Base-by-base conservation (phyloP, 2,113 vertebrate genomes). In the Vidua chalybeata region DNA sequence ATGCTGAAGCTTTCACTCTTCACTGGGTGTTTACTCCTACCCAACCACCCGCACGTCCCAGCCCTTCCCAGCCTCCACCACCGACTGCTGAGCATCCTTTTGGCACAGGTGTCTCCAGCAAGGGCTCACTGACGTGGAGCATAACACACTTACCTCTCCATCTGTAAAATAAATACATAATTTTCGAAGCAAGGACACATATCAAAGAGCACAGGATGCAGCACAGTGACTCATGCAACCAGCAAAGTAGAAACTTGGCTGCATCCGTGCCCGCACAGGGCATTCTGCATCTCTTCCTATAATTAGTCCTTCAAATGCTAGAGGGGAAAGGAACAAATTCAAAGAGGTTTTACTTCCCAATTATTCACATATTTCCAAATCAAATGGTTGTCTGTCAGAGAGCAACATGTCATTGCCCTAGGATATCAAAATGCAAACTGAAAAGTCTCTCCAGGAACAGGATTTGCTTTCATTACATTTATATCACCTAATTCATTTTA, bases 401-500 rank as follows among this genome's bases (percentile, higher is more conserved):
- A 95, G 94, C 93, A 95, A 96, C 90, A 93, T 89, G 93, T 93
- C 92, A 93, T 84, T 87, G 92, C 96, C 96, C 86, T 82, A 93
- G 88, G 94, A 97, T 67, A 96, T 94, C 93, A 95, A 94, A 96
- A 96, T 93, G 94, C 64, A 96, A 97, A 93, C 88, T 74, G 73
- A 88, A 91, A 95, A 94, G 91, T 95, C 96, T 95, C 91, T 95
- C 95, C 91, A 96, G 91, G 91, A 96, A 89, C 82, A 87, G 87
- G 89, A 96, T 94, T 89, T 94, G 79, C 94, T 96, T 97, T 96
- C 92, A 96, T 96, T 95, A 95, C 93, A 94, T 95, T 94, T 96
- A 84, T 96, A 96, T 95, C 94, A 96, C 89, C 91, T 94, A 90
- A 90, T 94, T 97, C 94, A 96, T 95, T 96, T 97, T 96, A 92